Conservation (phyloP, 2,113 vertebrate genomes). For the Dunckerocampus dactyliophorus region DNA sequence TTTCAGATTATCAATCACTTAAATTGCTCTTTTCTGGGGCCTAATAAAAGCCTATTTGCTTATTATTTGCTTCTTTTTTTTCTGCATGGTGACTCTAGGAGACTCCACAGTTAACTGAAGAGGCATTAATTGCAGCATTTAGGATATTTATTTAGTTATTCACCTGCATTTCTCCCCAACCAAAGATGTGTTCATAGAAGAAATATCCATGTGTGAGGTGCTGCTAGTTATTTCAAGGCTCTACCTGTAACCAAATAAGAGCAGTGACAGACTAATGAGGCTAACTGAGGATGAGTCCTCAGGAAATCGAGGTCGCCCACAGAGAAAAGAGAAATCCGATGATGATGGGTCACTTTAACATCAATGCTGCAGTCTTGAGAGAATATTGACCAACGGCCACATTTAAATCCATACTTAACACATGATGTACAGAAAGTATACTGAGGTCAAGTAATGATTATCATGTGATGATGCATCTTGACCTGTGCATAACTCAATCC, state of each 20-base stretch:
- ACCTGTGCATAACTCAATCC: too few species aligned
- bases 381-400: neutral
- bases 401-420: neutral
- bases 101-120: too few species aligned
- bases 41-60: too few species aligned
- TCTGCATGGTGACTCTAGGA: too few species aligned
- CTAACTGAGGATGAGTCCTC: slow-evolving; percentile 64
- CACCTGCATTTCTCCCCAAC: too few species aligned
- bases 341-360: neutral
- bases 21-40: too few species aligned
- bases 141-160: too few species aligned
- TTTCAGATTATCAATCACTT: too few species aligned
- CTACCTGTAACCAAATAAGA: slow-evolving; percentile 66
- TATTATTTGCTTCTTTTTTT: too few species aligned
- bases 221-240: slow-evolving; percentile 44
- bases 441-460: slow-evolving; percentile 11
- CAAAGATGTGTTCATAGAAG: too few species aligned
- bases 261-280: slow-evolving; percentile 68
- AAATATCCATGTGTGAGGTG: neutral
- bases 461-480: slow-evolving; percentile 1
- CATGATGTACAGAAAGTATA: neutral
- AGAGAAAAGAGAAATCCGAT: slow-evolving; percentile 16
- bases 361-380: neutral
- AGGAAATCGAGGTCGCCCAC: slow-evolving; percentile 35
- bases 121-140: too few species aligned